Base-by-base conservation (phyloP, 2,888 invertebrate genomes). In the Agrenia bidenticulata region DNA sequence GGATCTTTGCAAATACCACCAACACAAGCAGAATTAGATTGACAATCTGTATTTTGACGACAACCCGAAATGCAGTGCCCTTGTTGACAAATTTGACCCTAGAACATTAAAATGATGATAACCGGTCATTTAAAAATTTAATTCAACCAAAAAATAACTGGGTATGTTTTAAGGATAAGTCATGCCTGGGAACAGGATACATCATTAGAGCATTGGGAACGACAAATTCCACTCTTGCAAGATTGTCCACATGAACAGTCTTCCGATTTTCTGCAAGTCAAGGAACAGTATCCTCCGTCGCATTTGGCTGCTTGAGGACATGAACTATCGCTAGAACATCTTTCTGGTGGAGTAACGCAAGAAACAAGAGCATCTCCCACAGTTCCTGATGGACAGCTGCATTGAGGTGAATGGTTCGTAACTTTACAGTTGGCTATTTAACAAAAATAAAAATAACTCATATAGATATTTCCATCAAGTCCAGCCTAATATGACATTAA, bases 181-280 rank as follows among this genome's bases (percentile, higher is more conserved):
- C n/a, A 32, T 75, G 82, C 82, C 77, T 83, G 81, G 4, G 81
- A 80, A 76, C 94, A 94, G 76, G 86, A 85, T 69, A 78, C 77
- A 77, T 85, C 84, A 2, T 84, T 78, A 19, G 87, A 85, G 78
- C 93, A 93, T 77, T 86, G 84, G 56, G 87, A 83, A 73, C 89
- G 84, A 78, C 93, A 93, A 76, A 87, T 87, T 42, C 88, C 88
- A 17, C 84, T 81, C 0, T 84, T 82, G 78, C 94, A 94, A 69
- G 85, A 83, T 80, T 93, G 92, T 39, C 92, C 92, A 77, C 93
- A 93, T 13, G 86, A 82, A 77, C 94, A 94, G 54, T 91, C 87
- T 2, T 83, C 82, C 63, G 86, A 83, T 7, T 81, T 79, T 54
- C 83, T 80, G 77, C 94, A 94, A 32, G 85, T 82, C 61, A 85